Evolutionary conservation across 2,888 invertebrate genomes (phyloP).

Genomic region (Harpalus rufipes): DNA sequence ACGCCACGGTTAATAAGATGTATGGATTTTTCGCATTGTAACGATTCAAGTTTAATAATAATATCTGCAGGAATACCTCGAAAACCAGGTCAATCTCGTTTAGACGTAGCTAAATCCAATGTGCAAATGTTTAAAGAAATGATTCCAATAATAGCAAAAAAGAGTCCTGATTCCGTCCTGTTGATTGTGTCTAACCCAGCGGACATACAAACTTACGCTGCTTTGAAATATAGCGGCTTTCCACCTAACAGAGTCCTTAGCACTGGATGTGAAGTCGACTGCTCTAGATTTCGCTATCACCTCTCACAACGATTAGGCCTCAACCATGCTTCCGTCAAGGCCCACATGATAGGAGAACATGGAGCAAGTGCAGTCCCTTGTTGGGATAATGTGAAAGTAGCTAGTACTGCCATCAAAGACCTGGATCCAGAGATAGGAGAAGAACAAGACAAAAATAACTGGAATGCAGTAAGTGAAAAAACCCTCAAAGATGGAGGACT

Average conservation of each 20-base stretch:
- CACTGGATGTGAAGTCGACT: constrained; percentile 82
- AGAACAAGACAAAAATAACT: constrained; percentile 84
- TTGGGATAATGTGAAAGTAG: constrained; percentile 83
- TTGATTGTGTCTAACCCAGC: constrained; percentile 81
- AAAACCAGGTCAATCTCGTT: constrained; percentile 89
- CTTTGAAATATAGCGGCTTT: constrained; percentile 83
- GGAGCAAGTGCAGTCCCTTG: constrained; percentile 83
- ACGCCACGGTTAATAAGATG: constrained; percentile 87
- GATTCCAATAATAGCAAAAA: constrained; percentile 80
- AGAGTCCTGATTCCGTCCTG: constrained; percentile 81
- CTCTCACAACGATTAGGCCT: constrained; percentile 80
- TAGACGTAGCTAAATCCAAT: constrained; percentile 88
- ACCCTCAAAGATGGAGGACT: constrained; percentile 1
- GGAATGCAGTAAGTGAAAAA: constrained; percentile 80
- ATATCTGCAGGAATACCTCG: constrained; percentile 92
- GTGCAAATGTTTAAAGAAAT: constrained; percentile 79
- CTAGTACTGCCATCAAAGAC: constrained; percentile 80
- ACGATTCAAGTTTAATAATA: constrained; percentile 90
- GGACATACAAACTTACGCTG: constrained; percentile 83
- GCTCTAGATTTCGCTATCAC: constrained; percentile 81
- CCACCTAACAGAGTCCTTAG: constrained; percentile 80
- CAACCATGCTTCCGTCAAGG: constrained; percentile 80
- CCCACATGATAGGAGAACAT: constrained; percentile 84
- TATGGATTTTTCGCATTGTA: constrained; percentile 86
- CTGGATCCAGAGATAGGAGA: constrained; percentile 80